Percentiles rank a stretch among this genome's conserved stretches.
Conservation (phyloP, 1,140 invertebrate genomes). For the Belonocnema kinseyi region DNA sequence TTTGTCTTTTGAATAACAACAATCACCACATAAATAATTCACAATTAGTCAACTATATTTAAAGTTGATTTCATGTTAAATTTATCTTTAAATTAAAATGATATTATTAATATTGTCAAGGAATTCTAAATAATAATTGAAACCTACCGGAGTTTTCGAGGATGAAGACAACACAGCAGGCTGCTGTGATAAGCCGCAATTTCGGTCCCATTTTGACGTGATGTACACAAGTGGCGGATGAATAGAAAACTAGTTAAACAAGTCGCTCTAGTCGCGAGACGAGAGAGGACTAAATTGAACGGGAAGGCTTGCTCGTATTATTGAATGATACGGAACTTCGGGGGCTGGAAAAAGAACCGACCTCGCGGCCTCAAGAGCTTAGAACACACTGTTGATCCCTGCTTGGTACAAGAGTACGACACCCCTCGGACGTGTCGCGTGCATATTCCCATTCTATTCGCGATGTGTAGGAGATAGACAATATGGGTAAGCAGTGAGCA, state of each 20-base stretch:
- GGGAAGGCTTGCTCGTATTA: not conserved
- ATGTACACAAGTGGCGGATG: not conserved
- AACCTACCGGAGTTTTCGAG: slow-evolving; percentile 13
- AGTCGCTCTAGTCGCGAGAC: not conserved
- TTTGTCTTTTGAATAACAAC: not conserved
- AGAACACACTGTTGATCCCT: slow-evolving; percentile 64
- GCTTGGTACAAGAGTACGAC: slow-evolving; percentile 54
- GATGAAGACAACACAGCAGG: slow-evolving; percentile 23
- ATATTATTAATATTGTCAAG: no score
- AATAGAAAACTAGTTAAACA: not conserved
- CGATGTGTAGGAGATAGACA: slow-evolving; percentile 32
- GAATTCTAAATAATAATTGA: not conserved
- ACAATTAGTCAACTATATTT: not conserved
- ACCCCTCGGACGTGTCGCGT: slow-evolving; percentile 45
- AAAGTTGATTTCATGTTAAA: no score
- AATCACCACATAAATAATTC: not conserved
- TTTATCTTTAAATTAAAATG: no score
- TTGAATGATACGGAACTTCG: slow-evolving; percentile 30
- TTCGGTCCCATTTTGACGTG: not conserved
- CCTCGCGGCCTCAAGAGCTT: slow-evolving; percentile 65
- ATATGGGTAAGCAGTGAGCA: slow-evolving; percentile 40
- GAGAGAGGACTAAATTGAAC: not conserved
- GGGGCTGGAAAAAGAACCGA: slow-evolving; percentile 53
- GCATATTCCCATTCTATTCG: slow-evolving; percentile 10
- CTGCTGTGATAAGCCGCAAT: not conserved